A percentile compares a stretch with the other conserved stretches of the same genome.
Conservation (phyloP, 2,113 vertebrate genomes). For the Mesitornis unicolor region DNA sequence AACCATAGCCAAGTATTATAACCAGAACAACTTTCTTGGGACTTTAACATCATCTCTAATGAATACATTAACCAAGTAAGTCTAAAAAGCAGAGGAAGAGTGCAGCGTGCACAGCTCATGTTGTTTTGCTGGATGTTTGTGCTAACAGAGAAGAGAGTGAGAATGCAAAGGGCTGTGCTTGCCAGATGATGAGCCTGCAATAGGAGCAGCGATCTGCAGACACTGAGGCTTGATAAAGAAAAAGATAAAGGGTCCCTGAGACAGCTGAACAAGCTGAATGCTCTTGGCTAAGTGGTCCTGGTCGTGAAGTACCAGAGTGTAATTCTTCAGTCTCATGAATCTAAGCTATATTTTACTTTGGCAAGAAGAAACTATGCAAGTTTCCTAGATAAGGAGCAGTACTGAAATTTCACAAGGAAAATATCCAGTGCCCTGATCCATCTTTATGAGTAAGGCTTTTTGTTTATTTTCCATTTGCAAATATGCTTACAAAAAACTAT, state of each 20-base stretch:
- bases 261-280: background rate
- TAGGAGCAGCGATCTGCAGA: background rate
- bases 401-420: background rate
- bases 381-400: slow-evolving; percentile 4
- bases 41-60: background rate
- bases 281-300: background rate
- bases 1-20: background rate
- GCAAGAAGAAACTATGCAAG: background rate
- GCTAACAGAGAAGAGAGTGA: background rate
- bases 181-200: background rate
- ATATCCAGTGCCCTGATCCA: background rate
- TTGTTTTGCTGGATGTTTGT: background rate
- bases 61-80: background rate
- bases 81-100: background rate
- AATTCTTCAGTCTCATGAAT: background rate
- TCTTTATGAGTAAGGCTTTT: background rate
- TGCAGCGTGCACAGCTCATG: background rate
- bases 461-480: slow-evolving; percentile 8
- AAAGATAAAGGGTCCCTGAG: background rate
- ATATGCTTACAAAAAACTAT: background rate
- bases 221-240: background rate
- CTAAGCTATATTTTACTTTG: background rate
- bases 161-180: background rate
- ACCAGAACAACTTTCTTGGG: background rate
- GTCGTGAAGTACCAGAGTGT: background rate